phyloP scores from a whole-genome alignment of 2,113 vertebrate species.

The Prinia subflava region DNA sequence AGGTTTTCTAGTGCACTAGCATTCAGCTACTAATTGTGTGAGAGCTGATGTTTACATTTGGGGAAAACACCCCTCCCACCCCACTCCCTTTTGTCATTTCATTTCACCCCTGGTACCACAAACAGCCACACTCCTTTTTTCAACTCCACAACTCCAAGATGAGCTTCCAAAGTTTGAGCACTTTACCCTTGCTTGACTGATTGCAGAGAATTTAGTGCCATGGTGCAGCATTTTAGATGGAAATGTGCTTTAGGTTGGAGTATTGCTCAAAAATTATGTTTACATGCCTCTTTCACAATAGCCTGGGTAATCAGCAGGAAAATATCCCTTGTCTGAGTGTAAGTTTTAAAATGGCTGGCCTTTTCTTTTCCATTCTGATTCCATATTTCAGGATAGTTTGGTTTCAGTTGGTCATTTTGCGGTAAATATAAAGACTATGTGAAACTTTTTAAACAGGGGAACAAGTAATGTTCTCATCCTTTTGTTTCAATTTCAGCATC shows the following conservation, averaged over 20 bases:
- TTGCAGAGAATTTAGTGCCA: slow-evolving; percentile 1
- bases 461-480: neutral
- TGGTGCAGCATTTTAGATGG: neutral
- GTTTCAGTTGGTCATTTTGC: neutral
- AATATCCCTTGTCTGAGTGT: neutral
- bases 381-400: neutral
- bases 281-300: neutral
- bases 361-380: neutral
- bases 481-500: neutral
- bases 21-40: neutral
- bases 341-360: neutral
- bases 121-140: neutral
- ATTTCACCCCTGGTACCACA: neutral
- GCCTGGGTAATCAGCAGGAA: neutral
- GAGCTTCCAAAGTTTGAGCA: slow-evolving; percentile 28
- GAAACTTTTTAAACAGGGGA: neutral
- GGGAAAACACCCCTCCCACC: neutral
- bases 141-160: neutral
- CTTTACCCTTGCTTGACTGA: slow-evolving; percentile 27
- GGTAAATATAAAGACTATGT: neutral
- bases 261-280: neutral
- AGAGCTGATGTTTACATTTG: slow-evolving; percentile 7
- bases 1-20: slow-evolving; percentile 2
- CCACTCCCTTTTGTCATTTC: neutral
- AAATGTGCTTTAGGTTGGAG: neutral